Percentiles rank a stretch among this genome's conserved stretches.
phyloP scores from a whole-genome alignment of 2,888 invertebrate genomes.

The Limnephilus lunatus region DNA sequence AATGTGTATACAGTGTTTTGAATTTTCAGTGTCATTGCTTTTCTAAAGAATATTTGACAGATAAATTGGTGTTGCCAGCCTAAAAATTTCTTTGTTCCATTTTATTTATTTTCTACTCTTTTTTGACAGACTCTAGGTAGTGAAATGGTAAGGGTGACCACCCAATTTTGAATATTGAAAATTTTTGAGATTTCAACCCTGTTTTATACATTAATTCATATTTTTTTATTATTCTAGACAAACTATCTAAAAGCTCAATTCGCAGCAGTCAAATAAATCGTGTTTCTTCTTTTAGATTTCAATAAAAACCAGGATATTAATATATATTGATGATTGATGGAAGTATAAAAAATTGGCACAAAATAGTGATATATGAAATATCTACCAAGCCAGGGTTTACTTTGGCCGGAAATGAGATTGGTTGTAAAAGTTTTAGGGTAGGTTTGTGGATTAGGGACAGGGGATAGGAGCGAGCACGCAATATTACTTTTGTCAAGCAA shows the following conservation, averaged over 20 bases:
- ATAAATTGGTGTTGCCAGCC: too few relatives aligned
- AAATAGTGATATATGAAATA: background rate
- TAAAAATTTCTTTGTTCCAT: too few relatives aligned
- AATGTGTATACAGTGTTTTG: too few relatives aligned
- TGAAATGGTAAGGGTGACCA: too few relatives aligned
- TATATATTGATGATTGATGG: conserved; percentile 5
- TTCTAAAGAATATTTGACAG: too few relatives aligned
- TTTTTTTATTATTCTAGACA: background rate
- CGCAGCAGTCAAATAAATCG: background rate
- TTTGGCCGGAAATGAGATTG: background rate
- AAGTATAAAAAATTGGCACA: background rate
- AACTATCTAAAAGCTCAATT: background rate
- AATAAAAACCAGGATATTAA: conserved; percentile 1
- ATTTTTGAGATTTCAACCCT: background rate
- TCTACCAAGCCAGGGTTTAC: background rate
- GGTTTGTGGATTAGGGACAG: background rate
- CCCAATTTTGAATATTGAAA: too few relatives aligned
- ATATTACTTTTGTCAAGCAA: background rate
- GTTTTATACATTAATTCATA: too few relatives aligned
- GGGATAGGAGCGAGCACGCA: conserved; percentile 5
- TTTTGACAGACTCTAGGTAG: too few relatives aligned
- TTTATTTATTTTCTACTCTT: too few relatives aligned
- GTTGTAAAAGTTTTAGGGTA: conserved; percentile 25
- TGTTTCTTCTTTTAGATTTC: background rate
- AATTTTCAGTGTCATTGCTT: too few relatives aligned